Base-by-base conservation (phyloP, 2,797 vertebrate genomes). In the Australoheros facetus region DNA sequence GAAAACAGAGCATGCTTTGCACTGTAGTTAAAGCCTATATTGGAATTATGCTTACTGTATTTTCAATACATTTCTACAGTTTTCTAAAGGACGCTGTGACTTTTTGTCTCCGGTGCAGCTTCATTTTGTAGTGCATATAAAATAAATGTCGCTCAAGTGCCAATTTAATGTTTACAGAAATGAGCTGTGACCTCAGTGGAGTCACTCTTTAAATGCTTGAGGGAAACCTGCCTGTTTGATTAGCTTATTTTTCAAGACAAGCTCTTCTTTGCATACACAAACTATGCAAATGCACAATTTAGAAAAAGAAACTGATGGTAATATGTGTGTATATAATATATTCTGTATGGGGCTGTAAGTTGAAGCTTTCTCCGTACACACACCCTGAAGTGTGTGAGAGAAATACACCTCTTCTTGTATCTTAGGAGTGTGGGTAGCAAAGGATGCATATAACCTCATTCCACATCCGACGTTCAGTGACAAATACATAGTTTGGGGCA, bases 401-500 rank as follows among this genome's bases (percentile, higher is more conserved):
- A 66, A 77, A 86, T 73, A 75, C 87, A 92, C 90, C 92, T 92
- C 89, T 71, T 71, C 84, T 87, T 48, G 71, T 83, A 75, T 87
- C 83, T 85, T 72, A 69, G 75, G 54, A 86, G 89, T 86, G 91
- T 92, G 88, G 88, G 91, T 79, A 91, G 90, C 64, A 81, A 72
- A 91, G 87, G 88, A 90, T 88, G 91, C 84, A 91, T 91, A 88
- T 91, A 93, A 92, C 90, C 90, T 91, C 88, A 91, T 93, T 94
- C 86, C 89, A 85, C 91, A 93, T 90, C 89, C 86, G 91, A 92
- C 89, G 74, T 88, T 88, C 83, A 4, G 70, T 93, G 92, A 94
- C 92, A 94, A 94, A 93, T 90, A 93, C 92, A 91, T 89, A 88
- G 93, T 95, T 93, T 92, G 92, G 89, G 93, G 93, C 91, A 93